Conservation (phyloP, 2,113 vertebrate genomes). For the Cottus gobio region DNA sequence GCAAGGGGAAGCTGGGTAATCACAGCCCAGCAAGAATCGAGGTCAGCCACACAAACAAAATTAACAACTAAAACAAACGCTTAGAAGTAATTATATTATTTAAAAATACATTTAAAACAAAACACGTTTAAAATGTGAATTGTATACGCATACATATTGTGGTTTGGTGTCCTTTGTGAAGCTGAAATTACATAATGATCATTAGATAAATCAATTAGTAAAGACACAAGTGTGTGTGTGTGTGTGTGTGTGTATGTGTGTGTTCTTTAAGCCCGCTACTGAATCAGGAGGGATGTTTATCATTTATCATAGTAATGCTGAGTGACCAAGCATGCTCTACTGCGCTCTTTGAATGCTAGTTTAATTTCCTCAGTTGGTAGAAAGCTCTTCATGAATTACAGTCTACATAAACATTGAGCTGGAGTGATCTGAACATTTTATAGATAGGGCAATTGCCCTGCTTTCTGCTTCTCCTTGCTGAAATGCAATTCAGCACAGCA, state of each 20-base stretch:
- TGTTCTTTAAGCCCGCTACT: not conserved
- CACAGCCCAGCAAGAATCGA: conserved; percentile 38
- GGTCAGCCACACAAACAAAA: conserved; percentile 32
- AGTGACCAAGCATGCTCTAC: conserved; percentile 6
- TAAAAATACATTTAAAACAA: not conserved
- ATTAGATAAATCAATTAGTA: not conserved
- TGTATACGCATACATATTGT: not conserved
- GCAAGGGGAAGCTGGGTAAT: conserved; percentile 43
- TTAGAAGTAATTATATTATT: not conserved
- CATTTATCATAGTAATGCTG: conserved; percentile 16
- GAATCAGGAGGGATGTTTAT: conserved; percentile 22
- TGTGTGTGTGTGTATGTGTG: not conserved
- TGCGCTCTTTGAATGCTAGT: conserved; percentile 37
- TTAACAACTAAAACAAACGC: not conserved
- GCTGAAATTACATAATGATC: not conserved
- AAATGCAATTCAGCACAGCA: conserved; percentile 26
- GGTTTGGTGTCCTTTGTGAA: not conserved
- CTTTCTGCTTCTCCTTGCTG: conserved; percentile 30
- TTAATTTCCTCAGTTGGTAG: conserved; percentile 25
- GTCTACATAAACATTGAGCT: conserved; percentile 21
- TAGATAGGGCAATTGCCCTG: conserved; percentile 13
- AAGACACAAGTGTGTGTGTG: not conserved
- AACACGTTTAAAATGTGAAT: not conserved
- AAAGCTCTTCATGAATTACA: conserved; percentile 32
- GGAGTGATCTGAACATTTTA: conserved; percentile 30